phyloP scores from a whole-genome alignment of 2,113 vertebrate genomes.

The Aphelocoma coerulescens region DNA sequence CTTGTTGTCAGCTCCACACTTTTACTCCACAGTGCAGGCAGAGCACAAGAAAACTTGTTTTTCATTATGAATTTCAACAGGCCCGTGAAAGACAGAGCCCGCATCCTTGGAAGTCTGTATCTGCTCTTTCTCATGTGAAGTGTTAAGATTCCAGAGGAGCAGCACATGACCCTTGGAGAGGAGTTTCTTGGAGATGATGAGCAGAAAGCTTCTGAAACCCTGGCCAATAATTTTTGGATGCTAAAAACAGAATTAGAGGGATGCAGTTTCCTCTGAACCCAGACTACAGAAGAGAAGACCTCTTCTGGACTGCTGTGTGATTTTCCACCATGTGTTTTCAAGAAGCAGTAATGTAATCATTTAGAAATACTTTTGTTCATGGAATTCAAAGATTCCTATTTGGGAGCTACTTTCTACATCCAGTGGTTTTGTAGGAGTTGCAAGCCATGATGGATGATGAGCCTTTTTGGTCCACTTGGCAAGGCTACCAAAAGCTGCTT shows the following conservation, averaged over 20 bases:
- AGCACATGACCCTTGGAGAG: background rate
- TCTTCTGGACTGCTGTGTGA: background rate
- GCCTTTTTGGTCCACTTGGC: background rate
- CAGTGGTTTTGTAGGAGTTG: background rate
- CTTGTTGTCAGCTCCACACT: constrained; percentile 22
- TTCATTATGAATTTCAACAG: constrained; percentile 41
- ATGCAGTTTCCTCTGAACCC: background rate
- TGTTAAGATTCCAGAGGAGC: background rate
- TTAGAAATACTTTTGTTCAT: background rate
- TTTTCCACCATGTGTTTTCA: constrained; percentile 49
- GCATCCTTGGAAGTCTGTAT: background rate
- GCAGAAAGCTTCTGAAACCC: constrained; percentile 7
- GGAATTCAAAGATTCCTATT: constrained; percentile 17
- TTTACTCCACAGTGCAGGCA: background rate
- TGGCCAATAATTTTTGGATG: background rate
- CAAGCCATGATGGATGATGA: background rate
- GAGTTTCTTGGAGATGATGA: background rate
- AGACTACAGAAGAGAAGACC: background rate
- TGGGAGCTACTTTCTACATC: constrained; percentile 8
- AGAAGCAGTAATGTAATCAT: constrained; percentile 22
- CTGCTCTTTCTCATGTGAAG: constrained; percentile 31
- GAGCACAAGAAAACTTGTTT: background rate
- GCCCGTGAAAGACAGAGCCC: background rate
- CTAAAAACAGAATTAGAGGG: background rate
- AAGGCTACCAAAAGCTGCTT: background rate